Evolutionary conservation across 2,113 vertebrate species (phyloP), one percentile per base, ranked within the genome.

Genomic region (Trematocara zebra): DNA sequence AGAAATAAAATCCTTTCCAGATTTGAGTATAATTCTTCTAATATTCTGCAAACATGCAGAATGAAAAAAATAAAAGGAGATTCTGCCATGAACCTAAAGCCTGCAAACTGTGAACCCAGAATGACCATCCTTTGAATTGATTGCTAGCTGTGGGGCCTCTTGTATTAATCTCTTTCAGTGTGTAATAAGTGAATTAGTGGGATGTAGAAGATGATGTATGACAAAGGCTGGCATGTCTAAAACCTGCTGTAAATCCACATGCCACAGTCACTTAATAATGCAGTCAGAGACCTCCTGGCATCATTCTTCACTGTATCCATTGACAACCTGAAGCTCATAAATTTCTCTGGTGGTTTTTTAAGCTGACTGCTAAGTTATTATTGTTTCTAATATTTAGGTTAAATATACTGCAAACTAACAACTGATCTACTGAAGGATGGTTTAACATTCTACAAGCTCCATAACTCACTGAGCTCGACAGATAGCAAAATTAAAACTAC

Each of bases 131-230:
- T 52, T 53, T 81, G 87, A 92, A 92, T 86, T 88, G 89, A 90
- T 83, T 79, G 92, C 78, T 76, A 80, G 86, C 85, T 35, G 52
- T 37, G 53, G 33, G 31, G 78, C 86, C 61, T 76, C 78, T 74
- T 4, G 11, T 89, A 92, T 94, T 86, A 87, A 95, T 94, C 87
- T 93, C 53, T 85, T 83, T 85, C 91, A 81, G 18, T 86, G 83
- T 90, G 86, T 92, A 95, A 93, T 92, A 91, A 94, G 92, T 94
- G 90, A 95, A 95, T 95, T 94, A 93, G 93, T 89, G 88, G 85
- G 90, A 89, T 87, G 92, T 93, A 90, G 89, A 80, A 80, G 85
- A 90, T 93, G 92, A 95, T 94, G 89, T 88, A 95, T 90, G 87
- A 91, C n/a, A 61, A 80, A 87, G 83, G 90, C 87, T 88, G 91